Conservation (phyloP, 2,888 invertebrate genomes). For the Scotopteryx bipunctaria region DNA sequence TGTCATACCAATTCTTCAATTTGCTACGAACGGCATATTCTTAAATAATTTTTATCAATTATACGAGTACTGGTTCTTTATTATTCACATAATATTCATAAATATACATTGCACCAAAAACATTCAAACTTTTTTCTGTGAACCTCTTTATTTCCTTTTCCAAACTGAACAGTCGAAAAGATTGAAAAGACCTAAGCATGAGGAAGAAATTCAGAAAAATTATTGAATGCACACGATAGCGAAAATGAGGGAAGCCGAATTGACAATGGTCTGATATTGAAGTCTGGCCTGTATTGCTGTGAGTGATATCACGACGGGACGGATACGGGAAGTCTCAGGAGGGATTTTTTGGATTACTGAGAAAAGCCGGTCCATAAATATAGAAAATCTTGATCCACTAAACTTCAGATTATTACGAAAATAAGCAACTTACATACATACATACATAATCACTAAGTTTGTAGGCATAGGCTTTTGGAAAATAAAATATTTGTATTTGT, state of each 20-base stretch:
- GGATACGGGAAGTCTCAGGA: not conserved
- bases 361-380: too few species aligned
- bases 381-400: too few species aligned
- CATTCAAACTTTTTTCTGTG: not conserved
- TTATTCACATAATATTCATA: not conserved
- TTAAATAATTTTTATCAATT: conserved; percentile 16
- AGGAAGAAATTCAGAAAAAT: conserved; percentile 41
- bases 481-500: too few species aligned
- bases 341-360: not conserved
- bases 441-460: too few species aligned
- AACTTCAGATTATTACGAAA: too few species aligned
- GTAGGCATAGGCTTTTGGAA: too few species aligned
- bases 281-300: conserved; percentile 34
- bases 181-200: not conserved
- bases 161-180: not conserved
- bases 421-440: too few species aligned
- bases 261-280: conserved; percentile 59
- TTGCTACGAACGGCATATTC: conserved; percentile 60
- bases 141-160: not conserved
- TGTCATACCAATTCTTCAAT: conserved; percentile 71
- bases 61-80: not conserved
- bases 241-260: conserved; percentile 45
- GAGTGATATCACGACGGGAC: conserved; percentile 9
- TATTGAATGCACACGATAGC: conserved; percentile 49
- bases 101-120: not conserved